Evolutionary conservation across 2,113 vertebrate genomes (phyloP).

Genomic region (Bungarus multicinctus): DNA sequence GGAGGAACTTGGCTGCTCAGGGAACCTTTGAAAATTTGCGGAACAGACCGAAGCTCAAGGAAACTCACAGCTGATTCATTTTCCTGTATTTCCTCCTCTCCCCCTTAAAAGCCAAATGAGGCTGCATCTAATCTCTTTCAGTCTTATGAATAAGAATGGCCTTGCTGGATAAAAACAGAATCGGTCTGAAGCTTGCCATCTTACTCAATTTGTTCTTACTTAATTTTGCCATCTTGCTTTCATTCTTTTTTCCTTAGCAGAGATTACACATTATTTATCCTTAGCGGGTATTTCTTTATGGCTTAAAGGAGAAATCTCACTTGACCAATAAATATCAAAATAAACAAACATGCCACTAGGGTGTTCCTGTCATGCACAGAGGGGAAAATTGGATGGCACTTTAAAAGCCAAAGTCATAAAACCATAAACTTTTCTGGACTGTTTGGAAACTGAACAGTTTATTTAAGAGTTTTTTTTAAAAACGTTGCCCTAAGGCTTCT

Average conservation of each 20-base stretch:
- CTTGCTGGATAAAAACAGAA: not conserved
- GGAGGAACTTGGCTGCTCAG: conserved; percentile 6
- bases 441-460: not conserved
- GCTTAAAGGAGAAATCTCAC: not conserved
- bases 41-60: conserved; percentile 32
- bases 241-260: not conserved
- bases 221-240: not conserved
- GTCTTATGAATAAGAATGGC: not conserved
- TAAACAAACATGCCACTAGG: not conserved
- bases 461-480: not conserved
- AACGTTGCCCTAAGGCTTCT: not conserved
- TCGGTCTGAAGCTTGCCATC: not conserved
- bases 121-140: not conserved
- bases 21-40: conserved; percentile 54
- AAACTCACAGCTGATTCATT: not conserved
- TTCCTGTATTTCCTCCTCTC: not conserved
- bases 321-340: not conserved
- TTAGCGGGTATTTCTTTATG: not conserved
- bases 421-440: not conserved
- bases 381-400: not conserved
- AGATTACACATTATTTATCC: not conserved
- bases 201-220: too few relatives aligned
- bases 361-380: not conserved
- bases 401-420: not conserved
- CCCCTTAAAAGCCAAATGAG: not conserved